These are phyloP conservation scores for Erythrolamprus reginae DNA, from an alignment of 2,113 vertebrate genomes.

Conservation along the genomic window DNA sequence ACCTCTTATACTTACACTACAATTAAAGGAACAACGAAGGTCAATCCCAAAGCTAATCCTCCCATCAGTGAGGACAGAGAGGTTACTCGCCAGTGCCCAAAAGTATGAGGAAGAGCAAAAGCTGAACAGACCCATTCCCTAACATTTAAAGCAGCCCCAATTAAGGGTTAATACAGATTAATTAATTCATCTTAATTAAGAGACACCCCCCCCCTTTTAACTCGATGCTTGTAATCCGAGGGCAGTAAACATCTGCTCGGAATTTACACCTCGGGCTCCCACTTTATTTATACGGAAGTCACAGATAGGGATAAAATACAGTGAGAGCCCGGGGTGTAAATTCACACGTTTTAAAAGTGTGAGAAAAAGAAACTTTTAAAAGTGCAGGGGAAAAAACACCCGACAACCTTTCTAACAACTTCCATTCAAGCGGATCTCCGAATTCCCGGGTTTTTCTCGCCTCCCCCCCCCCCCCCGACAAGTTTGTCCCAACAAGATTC, in stretches of 20 bases:
- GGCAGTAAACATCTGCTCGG: background rate
- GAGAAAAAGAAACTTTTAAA: background rate
- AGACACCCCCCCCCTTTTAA: background rate
- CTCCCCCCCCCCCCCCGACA: no score
- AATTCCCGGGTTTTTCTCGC: background rate
- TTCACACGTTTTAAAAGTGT: no score
- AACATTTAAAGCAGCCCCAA: background rate
- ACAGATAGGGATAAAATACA: no score
- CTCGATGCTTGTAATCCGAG: background rate
- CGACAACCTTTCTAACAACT: background rate
- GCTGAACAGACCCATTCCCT: background rate
- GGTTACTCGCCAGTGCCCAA: background rate
- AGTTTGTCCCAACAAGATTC: no score
- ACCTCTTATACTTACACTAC: background rate
- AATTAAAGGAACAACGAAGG: constrained; percentile 3
- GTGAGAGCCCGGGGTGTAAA: no score
- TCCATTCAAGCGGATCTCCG: background rate
- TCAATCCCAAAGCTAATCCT: background rate
- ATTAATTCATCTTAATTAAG: no score
- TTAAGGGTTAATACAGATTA: no score
- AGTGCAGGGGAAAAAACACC: background rate
- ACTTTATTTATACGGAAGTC: no score
- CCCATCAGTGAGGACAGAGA: background rate
- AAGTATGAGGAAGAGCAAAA: background rate
- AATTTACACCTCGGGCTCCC: background rate